These are phyloP conservation scores for Albula goreensis DNA, from an alignment of 2,113 vertebrate genomes.

Conservation along the genomic window DNA sequence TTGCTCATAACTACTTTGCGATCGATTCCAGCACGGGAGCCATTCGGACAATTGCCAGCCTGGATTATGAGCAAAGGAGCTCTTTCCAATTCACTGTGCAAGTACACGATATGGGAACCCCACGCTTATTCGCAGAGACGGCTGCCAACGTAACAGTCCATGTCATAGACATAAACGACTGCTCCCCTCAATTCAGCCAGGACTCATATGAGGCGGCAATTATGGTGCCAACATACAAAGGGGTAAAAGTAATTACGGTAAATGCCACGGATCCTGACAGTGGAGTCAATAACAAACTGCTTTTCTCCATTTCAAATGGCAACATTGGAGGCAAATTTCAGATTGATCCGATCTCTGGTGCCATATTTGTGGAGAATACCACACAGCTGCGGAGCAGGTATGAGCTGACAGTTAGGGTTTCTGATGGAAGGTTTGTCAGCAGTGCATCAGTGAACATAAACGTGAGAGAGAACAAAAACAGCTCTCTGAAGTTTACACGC, in stretches of 20 bases:
- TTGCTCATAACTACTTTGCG: constrained; percentile 74
- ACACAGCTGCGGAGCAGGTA: constrained; percentile 78
- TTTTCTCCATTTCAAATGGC: constrained; percentile 78
- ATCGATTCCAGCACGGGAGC: constrained; percentile 82
- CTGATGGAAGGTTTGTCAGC: constrained; percentile 76
- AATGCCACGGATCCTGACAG: constrained; percentile 80
- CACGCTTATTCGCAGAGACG: constrained; percentile 70
- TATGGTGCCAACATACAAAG: constrained; percentile 76
- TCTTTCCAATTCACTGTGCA: constrained; percentile 79
- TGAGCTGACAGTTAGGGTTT: constrained; percentile 73
- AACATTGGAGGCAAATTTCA: constrained; percentile 81
- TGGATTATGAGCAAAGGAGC: constrained; percentile 78
- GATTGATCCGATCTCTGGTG: constrained; percentile 66
- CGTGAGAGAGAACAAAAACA: constrained; percentile 76
- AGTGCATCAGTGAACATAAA: constrained; percentile 74
- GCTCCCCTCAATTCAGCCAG: constrained; percentile 74
- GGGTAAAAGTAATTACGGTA: constrained; percentile 70
- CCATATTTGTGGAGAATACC: constrained; percentile 73
- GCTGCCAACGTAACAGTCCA: constrained; percentile 78
- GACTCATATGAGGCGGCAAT: constrained; percentile 72
- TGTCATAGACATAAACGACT: constrained; percentile 81
- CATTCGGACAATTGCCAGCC: constrained; percentile 69
- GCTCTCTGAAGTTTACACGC: constrained; percentile 73
- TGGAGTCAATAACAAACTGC: constrained; percentile 66
- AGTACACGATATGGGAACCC: constrained; percentile 74